These are phyloP conservation scores for Papilio elwesi DNA, from an alignment of 2,888 invertebrate species.

Conservation along the genomic window DNA sequence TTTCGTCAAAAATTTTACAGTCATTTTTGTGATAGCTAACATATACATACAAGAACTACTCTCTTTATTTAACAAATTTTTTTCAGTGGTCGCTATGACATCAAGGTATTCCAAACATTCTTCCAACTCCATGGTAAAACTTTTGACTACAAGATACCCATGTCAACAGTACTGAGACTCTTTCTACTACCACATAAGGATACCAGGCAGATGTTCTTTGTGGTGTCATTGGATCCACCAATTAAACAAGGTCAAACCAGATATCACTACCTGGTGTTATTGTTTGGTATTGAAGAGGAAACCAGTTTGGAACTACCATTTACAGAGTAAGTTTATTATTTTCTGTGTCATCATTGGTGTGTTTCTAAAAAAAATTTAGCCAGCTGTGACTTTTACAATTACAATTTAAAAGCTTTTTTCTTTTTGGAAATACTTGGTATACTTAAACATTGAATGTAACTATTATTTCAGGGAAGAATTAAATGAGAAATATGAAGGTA, in stretches of 20 bases:
- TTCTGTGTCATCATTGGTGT: background rate
- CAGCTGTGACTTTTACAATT: too few relatives aligned
- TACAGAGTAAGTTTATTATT: slow-evolving; percentile 88
- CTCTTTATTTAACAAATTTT: slow-evolving; percentile 1
- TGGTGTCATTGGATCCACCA: slow-evolving; percentile 98
- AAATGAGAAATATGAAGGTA: slow-evolving; percentile 96
- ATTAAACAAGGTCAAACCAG: slow-evolving; percentile 99
- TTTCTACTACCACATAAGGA: slow-evolving; percentile 99
- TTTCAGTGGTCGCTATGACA: slow-evolving; percentile 97
- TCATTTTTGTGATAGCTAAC: too few relatives aligned
- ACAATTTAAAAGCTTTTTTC: too few relatives aligned
- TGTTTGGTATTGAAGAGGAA: slow-evolving; percentile 98
- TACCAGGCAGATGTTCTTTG: slow-evolving; percentile 98
- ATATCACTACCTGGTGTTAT: slow-evolving; percentile 96
- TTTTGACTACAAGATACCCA: slow-evolving; percentile 99
- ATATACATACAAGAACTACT: too few relatives aligned
- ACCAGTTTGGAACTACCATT: slow-evolving; percentile 95
- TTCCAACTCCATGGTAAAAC: slow-evolving; percentile 95
- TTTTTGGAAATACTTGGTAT: too few relatives aligned
- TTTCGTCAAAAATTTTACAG: too few relatives aligned
- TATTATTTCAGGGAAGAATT: slow-evolving; percentile 91
- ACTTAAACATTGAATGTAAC: background rate
- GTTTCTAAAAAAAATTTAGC: too few relatives aligned
- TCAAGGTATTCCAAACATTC: slow-evolving; percentile 93
- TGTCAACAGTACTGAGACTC: slow-evolving; percentile 96